Base-by-base conservation (phyloP, 2,113 vertebrate species). In the Platichthys flesus region DNA sequence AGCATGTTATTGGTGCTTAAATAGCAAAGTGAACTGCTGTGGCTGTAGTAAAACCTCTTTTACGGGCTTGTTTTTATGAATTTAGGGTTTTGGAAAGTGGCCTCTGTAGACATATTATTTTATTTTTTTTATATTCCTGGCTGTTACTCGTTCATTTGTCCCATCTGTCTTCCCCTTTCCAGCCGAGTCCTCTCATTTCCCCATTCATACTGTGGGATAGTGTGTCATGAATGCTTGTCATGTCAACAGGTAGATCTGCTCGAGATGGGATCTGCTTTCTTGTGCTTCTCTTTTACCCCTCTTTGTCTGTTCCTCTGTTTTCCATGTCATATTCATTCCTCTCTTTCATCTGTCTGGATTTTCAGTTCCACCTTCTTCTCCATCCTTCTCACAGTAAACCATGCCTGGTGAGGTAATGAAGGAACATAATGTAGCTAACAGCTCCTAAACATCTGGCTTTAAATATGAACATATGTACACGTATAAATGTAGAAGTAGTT, bases 371-470 rank as follows among this genome's bases (percentile, higher is more conserved):
- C 42, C 65, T 74, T 55, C 20, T 5, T 31, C 58, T 67, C 28
- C 20, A 12, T 66, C 47, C 66, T 21, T 1, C 52, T 58, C 18
- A 68, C 14, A 69, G 7, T 62, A 77, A 80, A 40, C 51, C 31
- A 16, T 67, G 40, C 16, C 58, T 45, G 35, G 64, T 90, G 77
- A 86, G 42, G 79, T 91, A 67, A 90, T 79, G 75, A 55, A 70
- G 68, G 78, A 79, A 77, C 61, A 71, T 54, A 71, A 45, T 77
- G 71, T 63, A 72, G 64, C 66, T 70, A 69, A 45, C 47, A 35
- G 14, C 55, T 78, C 37, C 9, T 67, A 60, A 47, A 82, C 85
- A 87, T 88, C 83, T 91, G 85, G 85, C 77, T 82, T 79, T 79
- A 63, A 88, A 88, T 88, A 81, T 71, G 67, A 18, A 63, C 5